Evolutionary conservation across 2,888 invertebrate genomes (phyloP).

Genomic region (Amblyteles armatorius): DNA sequence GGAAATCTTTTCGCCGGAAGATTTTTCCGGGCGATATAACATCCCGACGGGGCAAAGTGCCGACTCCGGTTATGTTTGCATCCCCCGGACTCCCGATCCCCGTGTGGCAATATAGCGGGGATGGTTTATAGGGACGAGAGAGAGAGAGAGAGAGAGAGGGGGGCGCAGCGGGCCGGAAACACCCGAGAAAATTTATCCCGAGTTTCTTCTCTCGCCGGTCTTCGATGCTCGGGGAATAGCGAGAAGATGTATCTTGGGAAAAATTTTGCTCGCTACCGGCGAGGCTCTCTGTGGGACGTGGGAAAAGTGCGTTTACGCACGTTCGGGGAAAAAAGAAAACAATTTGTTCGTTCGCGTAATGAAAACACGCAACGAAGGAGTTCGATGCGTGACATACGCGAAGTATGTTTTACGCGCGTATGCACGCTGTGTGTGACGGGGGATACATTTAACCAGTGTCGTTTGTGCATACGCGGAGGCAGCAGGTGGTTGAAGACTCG

Average conservation of each 20-base stretch:
- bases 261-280: constrained; percentile 9
- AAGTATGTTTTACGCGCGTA: constrained; percentile 23
- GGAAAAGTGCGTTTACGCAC: constrained; percentile 58
- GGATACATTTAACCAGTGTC: constrained; percentile 10
- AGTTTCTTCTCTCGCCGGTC: constrained; percentile 10
- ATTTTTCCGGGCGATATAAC: constrained; percentile 68
- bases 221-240: constrained; percentile 26
- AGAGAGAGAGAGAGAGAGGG: constrained; percentile 45
- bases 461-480: constrained; percentile 69
- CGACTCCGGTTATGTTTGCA: constrained; percentile 60
- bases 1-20: constrained; percentile 65
- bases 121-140: not conserved
- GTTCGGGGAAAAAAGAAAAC: constrained; percentile 33
- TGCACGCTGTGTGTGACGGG: not conserved
- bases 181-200: constrained; percentile 53
- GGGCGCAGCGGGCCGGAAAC: constrained; percentile 60
- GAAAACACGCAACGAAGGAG: constrained; percentile 65
- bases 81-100: constrained; percentile 44
- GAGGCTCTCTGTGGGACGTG: constrained; percentile 17
- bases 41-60: constrained; percentile 61
- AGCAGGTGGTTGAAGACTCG: constrained; percentile 83
- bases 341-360: constrained; percentile 48
- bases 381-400: constrained; percentile 65
- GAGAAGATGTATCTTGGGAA: constrained; percentile 41
- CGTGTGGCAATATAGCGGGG: constrained; percentile 1